Conservation (phyloP, 2,797 vertebrate species). For the Enteromius thamalakanensis region DNA sequence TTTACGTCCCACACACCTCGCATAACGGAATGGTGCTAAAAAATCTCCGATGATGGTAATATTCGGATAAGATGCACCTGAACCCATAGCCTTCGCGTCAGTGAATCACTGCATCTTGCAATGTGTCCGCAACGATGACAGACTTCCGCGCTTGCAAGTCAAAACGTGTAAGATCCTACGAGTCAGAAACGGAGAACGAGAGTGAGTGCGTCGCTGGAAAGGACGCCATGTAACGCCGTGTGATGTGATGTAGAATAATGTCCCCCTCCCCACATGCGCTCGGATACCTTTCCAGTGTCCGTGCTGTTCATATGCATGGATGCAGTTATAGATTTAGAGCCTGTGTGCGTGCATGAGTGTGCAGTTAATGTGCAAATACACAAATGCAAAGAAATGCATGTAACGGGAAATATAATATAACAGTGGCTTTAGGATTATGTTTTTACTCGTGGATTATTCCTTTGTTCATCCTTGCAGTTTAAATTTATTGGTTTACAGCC, state of each 20-base stretch:
- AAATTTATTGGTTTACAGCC: neutral
- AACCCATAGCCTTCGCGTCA: conserved; percentile 71
- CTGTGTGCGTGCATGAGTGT: neutral
- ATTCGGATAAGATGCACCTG: conserved; percentile 61
- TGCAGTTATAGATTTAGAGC: conserved; percentile 12
- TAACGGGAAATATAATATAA: neutral
- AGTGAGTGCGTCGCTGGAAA: conserved; percentile 60
- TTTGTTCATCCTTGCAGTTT: conserved; percentile 27
- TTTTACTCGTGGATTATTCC: conserved; percentile 17
- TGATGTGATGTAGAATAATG: conserved; percentile 77
- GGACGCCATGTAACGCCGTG: conserved; percentile 74
- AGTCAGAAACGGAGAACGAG: conserved; percentile 48
- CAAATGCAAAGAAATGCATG: neutral
- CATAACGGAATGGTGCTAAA: conserved; percentile 59
- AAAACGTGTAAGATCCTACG: conserved; percentile 1
- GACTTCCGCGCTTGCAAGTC: conserved; percentile 18
- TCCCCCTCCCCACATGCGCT: conserved; percentile 72
- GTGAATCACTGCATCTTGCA: conserved; percentile 48
- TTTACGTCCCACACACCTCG: conserved; percentile 61
- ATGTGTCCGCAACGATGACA: conserved; percentile 31
- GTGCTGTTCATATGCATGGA: conserved; percentile 67
- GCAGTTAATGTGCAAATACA: neutral
- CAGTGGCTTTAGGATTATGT: conserved; percentile 31
- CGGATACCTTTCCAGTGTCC: conserved; percentile 71
- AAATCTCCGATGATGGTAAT: conserved; percentile 61